phyloP scores from a whole-genome alignment of 2,888 invertebrate species.

The Conus canariensis region DNA sequence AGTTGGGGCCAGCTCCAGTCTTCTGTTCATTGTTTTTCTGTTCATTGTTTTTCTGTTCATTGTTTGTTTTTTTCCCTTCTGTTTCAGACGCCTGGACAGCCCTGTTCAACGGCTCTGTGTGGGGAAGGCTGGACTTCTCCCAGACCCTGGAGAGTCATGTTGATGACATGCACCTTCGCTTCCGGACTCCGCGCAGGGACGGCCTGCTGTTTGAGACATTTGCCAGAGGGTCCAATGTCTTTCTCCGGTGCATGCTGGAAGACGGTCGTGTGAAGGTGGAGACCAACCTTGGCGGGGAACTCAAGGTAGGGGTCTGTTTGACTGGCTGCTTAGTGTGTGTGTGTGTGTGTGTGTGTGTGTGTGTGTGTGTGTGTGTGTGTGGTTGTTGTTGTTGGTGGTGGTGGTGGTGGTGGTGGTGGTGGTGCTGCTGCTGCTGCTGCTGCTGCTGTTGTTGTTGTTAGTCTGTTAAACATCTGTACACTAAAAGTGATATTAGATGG shows the following conservation, averaged over 20 bases:
- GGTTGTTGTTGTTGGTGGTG: not conserved
- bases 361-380: not conserved
- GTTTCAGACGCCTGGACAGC: constrained; percentile 71
- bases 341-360: not conserved
- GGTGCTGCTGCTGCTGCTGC: too few relatives aligned
- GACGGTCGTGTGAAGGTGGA: constrained; percentile 69
- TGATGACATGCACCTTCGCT: constrained; percentile 76
- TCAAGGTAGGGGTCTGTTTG: constrained; percentile 53
- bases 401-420: not conserved
- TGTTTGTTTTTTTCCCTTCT: not conserved
- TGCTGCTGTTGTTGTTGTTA: too few relatives aligned
- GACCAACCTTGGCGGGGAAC: constrained; percentile 66
- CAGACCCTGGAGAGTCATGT: constrained; percentile 65
- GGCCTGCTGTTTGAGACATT: constrained; percentile 74
- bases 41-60: not conserved
- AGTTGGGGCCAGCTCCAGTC: too few relatives aligned
- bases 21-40: not conserved
- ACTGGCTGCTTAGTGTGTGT: not conserved
- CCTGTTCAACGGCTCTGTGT: constrained; percentile 65
- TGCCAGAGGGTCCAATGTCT: constrained; percentile 60
- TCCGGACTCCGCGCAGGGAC: constrained; percentile 70
- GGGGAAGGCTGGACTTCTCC: constrained; percentile 40
- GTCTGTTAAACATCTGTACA: too few relatives aligned
- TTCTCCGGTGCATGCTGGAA: constrained; percentile 68
- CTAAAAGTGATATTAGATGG: not conserved